phyloP scores from a whole-genome alignment of 2,113 vertebrate genomes.

The Sigmodon hispidus region DNA sequence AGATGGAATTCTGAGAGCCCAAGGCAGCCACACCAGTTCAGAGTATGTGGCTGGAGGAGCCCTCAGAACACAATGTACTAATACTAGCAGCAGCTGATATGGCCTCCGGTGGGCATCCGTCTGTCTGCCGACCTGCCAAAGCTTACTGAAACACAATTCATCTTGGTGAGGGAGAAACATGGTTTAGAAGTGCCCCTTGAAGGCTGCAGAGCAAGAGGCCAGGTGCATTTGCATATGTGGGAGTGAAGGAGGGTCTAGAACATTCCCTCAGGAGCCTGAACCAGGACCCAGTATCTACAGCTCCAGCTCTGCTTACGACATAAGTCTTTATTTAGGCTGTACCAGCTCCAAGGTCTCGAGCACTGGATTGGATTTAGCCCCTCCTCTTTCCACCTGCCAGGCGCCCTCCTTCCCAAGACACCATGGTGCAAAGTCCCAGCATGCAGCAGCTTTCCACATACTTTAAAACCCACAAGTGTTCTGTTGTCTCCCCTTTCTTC shows the following conservation, averaged over 20 bases:
- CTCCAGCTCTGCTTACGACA: not conserved
- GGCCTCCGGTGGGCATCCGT: conserved; percentile 43
- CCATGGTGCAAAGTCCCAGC: not conserved
- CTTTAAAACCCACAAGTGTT: not conserved
- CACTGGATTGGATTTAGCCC: not conserved
- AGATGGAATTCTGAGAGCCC: not conserved
- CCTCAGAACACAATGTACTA: not conserved
- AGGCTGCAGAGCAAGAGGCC: not conserved
- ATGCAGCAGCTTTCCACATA: not conserved
- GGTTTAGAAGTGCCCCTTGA: not conserved
- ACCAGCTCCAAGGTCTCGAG: not conserved
- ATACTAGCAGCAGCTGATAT: not conserved
- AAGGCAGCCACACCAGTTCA: not conserved
- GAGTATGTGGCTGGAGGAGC: not conserved
- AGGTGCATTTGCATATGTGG: not conserved
- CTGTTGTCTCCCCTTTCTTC: not conserved
- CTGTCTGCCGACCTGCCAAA: conserved; percentile 58
- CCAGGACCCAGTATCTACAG: accelerated
- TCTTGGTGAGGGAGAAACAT: not conserved
- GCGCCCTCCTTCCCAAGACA: not conserved
- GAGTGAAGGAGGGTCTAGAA: accelerated
- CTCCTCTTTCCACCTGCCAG: accelerated
- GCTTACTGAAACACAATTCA: conserved; percentile 48
- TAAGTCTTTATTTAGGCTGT: not conserved
- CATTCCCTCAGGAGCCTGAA: not conserved